phyloP scores from a whole-genome alignment of 2,797 vertebrate genomes.

The Chromis chromis region DNA sequence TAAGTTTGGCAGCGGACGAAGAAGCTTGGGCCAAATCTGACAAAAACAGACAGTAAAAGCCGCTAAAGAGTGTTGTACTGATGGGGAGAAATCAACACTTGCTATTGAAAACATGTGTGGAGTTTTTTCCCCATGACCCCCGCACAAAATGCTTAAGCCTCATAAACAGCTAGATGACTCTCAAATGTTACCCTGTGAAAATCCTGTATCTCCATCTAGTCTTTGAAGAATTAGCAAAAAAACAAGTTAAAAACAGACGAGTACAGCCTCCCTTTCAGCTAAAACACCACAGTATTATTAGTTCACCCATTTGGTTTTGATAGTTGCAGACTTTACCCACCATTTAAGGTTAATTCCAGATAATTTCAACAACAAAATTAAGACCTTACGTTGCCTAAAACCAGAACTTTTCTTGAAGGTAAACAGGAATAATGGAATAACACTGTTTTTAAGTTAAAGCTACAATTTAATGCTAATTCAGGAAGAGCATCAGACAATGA shows the following conservation, averaged over 20 bases:
- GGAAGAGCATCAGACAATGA: neutral
- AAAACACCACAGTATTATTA: neutral
- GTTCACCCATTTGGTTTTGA: conserved; percentile 5
- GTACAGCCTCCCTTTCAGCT: neutral
- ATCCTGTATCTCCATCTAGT: neutral
- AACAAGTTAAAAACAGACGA: neutral
- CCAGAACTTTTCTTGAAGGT: neutral
- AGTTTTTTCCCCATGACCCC: too few relatives aligned
- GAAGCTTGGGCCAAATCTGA: conserved; percentile 37
- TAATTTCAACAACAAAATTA: neutral
- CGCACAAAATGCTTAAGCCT: neutral
- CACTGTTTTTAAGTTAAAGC: conserved; percentile 15
- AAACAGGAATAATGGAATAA: neutral
- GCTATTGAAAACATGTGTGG: conserved; percentile 44
- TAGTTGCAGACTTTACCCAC: neutral
- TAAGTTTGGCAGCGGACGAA: conserved; percentile 48
- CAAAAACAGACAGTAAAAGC: conserved; percentile 49
- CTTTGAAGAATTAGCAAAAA: neutral
- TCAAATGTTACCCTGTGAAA: conserved; percentile 8
- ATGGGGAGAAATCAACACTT: conserved; percentile 58
- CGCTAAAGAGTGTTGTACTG: conserved; percentile 13
- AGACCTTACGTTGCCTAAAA: neutral
- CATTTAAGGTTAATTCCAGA: neutral
- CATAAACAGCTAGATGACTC: conserved; percentile 17
- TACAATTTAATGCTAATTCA: conserved; percentile 18